phyloP scores from a whole-genome alignment of 2,797 vertebrate species.

The Danio albolineatus region DNA sequence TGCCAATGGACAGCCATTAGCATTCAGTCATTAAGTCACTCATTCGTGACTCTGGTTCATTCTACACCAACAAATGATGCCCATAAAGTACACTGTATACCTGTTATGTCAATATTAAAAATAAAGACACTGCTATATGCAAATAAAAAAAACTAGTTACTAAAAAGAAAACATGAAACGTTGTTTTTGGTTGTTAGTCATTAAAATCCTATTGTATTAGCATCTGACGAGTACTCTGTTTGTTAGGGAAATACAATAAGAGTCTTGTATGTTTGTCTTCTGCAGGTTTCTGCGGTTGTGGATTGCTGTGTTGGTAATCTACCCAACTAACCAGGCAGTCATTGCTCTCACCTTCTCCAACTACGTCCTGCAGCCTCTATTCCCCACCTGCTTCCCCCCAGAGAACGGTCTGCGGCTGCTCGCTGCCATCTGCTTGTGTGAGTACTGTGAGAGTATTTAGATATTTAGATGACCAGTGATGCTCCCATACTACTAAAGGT shows the following conservation, averaged over 20 bases:
- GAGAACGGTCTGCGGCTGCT: conserved; percentile 87
- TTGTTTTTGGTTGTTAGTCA: not conserved
- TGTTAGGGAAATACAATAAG: not conserved
- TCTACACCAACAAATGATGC: not conserved
- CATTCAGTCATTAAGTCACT: not conserved
- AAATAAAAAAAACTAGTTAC: not conserved
- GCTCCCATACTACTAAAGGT: not conserved
- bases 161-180: not conserved
- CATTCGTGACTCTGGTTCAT: not conserved
- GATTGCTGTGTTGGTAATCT: conserved; percentile 94
- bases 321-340: conserved; percentile 94
- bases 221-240: not conserved
- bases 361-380: conserved; percentile 91
- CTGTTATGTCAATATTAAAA: not conserved
- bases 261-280: not conserved
- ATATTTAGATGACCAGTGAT: not conserved
- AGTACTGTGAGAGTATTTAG: conserved; percentile 68
- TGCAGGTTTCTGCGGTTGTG: conserved; percentile 89
- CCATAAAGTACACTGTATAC: not conserved
- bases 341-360: conserved; percentile 95
- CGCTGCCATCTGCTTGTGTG: conserved; percentile 88
- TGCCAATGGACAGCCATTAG: not conserved
- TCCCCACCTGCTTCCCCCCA: conserved; percentile 89
- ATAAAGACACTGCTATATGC: not conserved
- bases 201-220: not conserved